Conservation (phyloP, 2,888 invertebrate genomes). For the Eremobia ochroleuca region DNA sequence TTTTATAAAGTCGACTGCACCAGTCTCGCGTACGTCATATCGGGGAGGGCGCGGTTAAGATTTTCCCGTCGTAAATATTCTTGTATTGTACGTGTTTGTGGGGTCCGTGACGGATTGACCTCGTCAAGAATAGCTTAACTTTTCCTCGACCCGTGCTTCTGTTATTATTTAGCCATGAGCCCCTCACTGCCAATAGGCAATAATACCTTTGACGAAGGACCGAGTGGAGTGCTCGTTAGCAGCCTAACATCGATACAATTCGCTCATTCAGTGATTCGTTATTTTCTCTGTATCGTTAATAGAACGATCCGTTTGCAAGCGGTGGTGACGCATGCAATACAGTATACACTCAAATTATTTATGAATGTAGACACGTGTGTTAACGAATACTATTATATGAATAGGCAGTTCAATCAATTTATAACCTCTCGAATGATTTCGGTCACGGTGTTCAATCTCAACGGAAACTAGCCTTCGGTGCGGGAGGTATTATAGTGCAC, state of each 20-base stretch:
- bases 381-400: constrained; percentile 3
- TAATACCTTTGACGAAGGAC: constrained; percentile 1
- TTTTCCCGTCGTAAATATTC: background rate
- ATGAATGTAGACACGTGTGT: background rate
- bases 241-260: background rate
- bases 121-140: background rate
- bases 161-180: background rate
- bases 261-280: constrained; percentile 21
- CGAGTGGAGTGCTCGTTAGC: constrained; percentile 7
- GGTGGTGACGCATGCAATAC: background rate
- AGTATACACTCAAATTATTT: constrained; percentile 11
- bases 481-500: background rate
- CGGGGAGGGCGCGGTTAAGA: background rate
- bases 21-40: background rate
- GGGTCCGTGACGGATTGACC: background rate
- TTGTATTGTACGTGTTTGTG: background rate
- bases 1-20: background rate
- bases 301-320: background rate
- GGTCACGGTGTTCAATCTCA: background rate
- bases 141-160: background rate
- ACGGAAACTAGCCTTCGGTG: background rate
- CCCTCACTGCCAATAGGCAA: background rate
- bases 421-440: background rate
- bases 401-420: background rate
- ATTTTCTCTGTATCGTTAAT: background rate